Percentiles rank a stretch among this genome's conserved stretches.
These are phyloP conservation scores for Cistogaster globosa DNA, from an alignment of 2,888 invertebrate genomes.

Conservation along the genomic window DNA sequence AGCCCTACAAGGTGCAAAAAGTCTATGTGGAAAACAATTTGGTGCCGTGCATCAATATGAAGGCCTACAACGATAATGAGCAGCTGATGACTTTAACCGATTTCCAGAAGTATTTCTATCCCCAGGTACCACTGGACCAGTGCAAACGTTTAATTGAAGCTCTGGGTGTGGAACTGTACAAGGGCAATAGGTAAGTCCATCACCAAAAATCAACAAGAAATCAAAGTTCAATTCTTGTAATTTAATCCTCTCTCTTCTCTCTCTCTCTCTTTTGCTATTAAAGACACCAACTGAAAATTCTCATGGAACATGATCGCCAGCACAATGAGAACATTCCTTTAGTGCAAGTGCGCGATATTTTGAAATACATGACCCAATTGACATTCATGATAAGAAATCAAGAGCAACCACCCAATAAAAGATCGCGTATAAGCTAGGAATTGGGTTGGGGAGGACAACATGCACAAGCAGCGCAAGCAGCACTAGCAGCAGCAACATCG, in stretches of 20 bases:
- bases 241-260: background rate
- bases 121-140: slow-evolving; percentile 88
- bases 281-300: slow-evolving; percentile 88
- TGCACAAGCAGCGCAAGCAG: slow-evolving; percentile 74
- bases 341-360: slow-evolving; percentile 92
- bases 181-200: slow-evolving; percentile 90
- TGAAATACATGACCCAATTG: slow-evolving; percentile 93
- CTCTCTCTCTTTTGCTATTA: slow-evolving; percentile 76
- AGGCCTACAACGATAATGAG: slow-evolving; percentile 92
- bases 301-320: slow-evolving; percentile 90
- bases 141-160: slow-evolving; percentile 92
- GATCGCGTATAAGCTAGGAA: slow-evolving; percentile 83
- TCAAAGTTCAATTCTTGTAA: background rate
- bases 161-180: slow-evolving; percentile 90
- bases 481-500: slow-evolving; percentile 71
- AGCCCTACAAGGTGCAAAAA: slow-evolving; percentile 91
- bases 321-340: slow-evolving; percentile 90
- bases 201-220: background rate
- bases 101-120: slow-evolving; percentile 91
- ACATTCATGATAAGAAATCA: slow-evolving; percentile 89
- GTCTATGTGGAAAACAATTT: slow-evolving; percentile 91
- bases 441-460: slow-evolving; percentile 83
- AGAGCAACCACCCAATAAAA: slow-evolving; percentile 82
- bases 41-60: slow-evolving; percentile 94
- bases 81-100: slow-evolving; percentile 92